A percentile compares a stretch with the other conserved stretches of the same genome.
Conservation (phyloP, 2,113 vertebrate genomes). For the Apus apus region DNA sequence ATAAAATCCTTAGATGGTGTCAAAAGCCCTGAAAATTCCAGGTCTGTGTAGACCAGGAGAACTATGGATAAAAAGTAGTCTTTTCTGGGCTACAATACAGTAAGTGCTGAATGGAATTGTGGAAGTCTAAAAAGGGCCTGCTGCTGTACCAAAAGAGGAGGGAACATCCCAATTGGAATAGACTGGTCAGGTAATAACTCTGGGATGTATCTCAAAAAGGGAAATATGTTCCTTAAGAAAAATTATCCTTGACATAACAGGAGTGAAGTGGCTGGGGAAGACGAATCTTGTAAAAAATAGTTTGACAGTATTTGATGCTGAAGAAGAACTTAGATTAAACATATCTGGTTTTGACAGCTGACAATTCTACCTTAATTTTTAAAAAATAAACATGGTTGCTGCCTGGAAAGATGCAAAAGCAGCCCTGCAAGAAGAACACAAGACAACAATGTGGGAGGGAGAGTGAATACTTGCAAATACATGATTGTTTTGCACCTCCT, state of each 20-base stretch:
- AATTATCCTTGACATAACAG: background rate
- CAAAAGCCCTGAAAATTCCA: background rate
- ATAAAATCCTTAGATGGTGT: background rate
- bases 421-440: background rate
- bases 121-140: background rate
- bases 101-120: fast-evolving
- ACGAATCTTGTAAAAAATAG: background rate
- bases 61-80: background rate
- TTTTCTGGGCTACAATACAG: background rate
- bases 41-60: background rate
- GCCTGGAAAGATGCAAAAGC: background rate
- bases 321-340: background rate
- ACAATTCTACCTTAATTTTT: background rate
- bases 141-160: background rate
- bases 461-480: background rate
- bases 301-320: background rate
- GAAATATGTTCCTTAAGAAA: background rate
- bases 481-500: background rate
- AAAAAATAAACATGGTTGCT: background rate
- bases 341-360: background rate
- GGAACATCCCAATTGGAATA: background rate
- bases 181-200: background rate
- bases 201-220: background rate
- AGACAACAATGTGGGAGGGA: background rate
- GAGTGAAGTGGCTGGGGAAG: background rate